phyloP scores from a whole-genome alignment of 2,888 invertebrate genomes.

The Drosophila anomalata region DNA sequence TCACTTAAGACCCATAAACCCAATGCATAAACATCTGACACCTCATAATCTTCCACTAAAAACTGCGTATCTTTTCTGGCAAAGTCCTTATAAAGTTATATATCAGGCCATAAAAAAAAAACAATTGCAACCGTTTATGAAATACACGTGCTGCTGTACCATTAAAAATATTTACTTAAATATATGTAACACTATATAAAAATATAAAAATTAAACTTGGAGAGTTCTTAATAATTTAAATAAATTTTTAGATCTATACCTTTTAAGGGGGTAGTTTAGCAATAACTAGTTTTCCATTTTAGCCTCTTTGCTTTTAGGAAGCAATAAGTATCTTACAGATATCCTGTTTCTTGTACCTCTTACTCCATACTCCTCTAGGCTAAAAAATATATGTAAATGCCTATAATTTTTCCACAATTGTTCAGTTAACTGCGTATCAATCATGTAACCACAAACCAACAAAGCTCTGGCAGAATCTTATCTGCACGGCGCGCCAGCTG shows the following conservation, averaged over 20 bases:
- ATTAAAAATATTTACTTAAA: background rate
- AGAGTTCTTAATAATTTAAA: too few relatives aligned
- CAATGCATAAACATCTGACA: constrained; percentile 19
- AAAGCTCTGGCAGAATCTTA: constrained; percentile 51
- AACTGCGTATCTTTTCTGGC: constrained; percentile 10
- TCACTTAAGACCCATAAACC: constrained; percentile 15
- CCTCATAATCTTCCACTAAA: constrained; percentile 18
- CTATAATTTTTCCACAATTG: constrained; percentile 17
- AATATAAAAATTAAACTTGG: too few relatives aligned
- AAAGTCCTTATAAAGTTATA: constrained; percentile 3
- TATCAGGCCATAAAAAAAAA: background rate
- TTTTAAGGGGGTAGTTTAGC: too few relatives aligned
- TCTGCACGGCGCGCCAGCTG: constrained; percentile 32
- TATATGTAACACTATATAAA: background rate
- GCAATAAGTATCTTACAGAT: background rate
- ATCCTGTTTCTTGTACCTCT: background rate
- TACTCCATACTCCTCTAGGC: background rate
- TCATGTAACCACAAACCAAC: constrained; percentile 35
- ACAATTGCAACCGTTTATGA: background rate
- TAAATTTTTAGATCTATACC: too few relatives aligned
- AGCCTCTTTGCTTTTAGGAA: background rate
- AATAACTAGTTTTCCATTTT: too few relatives aligned
- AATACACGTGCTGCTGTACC: background rate
- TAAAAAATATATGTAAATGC: background rate
- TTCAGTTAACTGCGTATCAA: constrained; percentile 17